Evolutionary conservation across 2,797 vertebrate genomes (phyloP).

Genomic region (Syngnathus rostellatus): DNA sequence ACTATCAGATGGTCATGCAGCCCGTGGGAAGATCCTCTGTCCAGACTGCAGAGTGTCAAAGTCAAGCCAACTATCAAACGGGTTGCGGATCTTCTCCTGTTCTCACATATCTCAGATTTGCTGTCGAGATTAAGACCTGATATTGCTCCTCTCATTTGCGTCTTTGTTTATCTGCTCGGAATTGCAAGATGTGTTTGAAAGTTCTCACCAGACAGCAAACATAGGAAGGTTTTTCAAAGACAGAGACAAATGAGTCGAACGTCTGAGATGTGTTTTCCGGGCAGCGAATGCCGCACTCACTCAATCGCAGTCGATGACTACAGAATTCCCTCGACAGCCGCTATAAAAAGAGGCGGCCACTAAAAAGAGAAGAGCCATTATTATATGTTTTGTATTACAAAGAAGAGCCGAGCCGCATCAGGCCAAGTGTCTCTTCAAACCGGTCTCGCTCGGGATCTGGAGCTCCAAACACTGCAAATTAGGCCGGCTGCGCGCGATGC

Average conservation of each 20-base stretch:
- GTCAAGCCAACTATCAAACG: slow-evolving; percentile 56
- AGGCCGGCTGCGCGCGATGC: too few relatives aligned
- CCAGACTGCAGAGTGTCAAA: slow-evolving; percentile 37
- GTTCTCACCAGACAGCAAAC: neutral
- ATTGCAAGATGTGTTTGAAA: neutral
- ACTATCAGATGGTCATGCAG: slow-evolving; percentile 12
- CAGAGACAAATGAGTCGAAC: neutral
- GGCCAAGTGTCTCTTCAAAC: too few relatives aligned
- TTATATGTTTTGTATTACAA: neutral
- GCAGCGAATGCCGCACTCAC: too few relatives aligned
- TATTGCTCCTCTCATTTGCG: neutral
- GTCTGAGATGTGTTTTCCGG: neutral
- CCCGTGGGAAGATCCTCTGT: slow-evolving; percentile 63
- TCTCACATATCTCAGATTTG: neutral
- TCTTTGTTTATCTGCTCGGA: neutral
- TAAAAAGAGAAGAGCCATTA: neutral
- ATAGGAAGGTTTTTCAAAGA: neutral
- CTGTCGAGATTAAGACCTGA: neutral
- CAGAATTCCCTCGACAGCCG: neutral
- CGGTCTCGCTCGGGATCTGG: too few relatives aligned
- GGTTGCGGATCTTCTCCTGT: slow-evolving; percentile 17
- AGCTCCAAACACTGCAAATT: too few relatives aligned
- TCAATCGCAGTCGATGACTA: neutral
- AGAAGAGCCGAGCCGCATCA: neutral
- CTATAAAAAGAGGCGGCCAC: neutral